A percentile compares a stretch with the other conserved stretches of the same genome.
phyloP scores from a whole-genome alignment of 2,113 vertebrate genomes.

The Myanophis thanlyinensis region DNA sequence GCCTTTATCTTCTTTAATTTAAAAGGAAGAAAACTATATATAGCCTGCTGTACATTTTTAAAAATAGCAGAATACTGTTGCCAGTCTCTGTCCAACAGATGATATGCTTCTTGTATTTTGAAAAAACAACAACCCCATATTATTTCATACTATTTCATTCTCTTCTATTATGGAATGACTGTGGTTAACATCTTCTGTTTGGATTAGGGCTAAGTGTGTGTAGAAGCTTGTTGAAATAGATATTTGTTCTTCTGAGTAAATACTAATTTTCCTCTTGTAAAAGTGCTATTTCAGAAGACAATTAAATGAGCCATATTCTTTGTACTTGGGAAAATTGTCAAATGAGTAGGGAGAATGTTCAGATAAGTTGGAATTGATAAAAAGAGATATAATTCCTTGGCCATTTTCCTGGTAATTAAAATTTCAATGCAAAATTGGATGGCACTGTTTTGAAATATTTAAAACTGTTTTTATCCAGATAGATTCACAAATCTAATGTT shows the following conservation, averaged over 20 bases:
- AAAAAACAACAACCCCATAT: slow-evolving; percentile 26
- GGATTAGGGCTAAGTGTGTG: neutral
- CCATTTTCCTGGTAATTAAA: slow-evolving; percentile 57
- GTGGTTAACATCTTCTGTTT: slow-evolving; percentile 31
- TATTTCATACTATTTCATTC: neutral
- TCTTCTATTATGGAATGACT: neutral
- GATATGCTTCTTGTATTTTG: neutral
- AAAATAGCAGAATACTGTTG: slow-evolving; percentile 2
- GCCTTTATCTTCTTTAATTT: slow-evolving; percentile 5
- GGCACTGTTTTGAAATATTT: slow-evolving; percentile 47
- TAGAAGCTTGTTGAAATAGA: slow-evolving; percentile 43
- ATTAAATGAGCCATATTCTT: slow-evolving; percentile 53
- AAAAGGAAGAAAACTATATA: neutral
- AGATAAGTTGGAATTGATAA: slow-evolving; percentile 42
- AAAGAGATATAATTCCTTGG: slow-evolving; percentile 44
- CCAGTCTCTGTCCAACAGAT: slow-evolving; percentile 3
- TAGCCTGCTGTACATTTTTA: neutral
- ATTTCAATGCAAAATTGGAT: slow-evolving; percentile 49
- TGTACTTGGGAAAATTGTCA: slow-evolving; percentile 40
- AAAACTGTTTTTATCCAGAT: slow-evolving; percentile 35
- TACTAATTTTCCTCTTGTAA: slow-evolving; percentile 50
- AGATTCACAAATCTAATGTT: slow-evolving; percentile 4
- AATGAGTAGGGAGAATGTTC: slow-evolving; percentile 23
- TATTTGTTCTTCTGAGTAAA: slow-evolving; percentile 39
- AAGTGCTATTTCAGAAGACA: slow-evolving; percentile 48